phyloP scores from a whole-genome alignment of 2,888 invertebrate species.

The Polylopha cassiicola region DNA sequence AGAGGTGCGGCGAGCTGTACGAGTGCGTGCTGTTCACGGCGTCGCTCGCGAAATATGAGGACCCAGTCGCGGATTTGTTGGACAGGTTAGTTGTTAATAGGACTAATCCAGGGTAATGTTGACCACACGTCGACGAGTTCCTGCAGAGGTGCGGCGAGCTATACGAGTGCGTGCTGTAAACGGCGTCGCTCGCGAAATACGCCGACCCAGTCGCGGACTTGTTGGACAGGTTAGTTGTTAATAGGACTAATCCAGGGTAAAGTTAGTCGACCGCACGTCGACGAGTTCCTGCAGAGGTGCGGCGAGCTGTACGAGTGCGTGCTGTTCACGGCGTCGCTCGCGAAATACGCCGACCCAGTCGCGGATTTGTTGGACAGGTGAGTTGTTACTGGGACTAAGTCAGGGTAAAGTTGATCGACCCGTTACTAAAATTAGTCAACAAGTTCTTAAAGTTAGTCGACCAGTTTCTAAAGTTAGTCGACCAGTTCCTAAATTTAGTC shows the following conservation, averaged over 20 bases:
- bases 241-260: slow-evolving; percentile 18
- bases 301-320: slow-evolving; percentile 99
- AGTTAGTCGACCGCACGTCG: slow-evolving; percentile 99
- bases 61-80: background rate
- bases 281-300: slow-evolving; percentile 98
- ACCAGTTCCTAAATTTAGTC: background rate
- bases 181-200: slow-evolving; percentile 3
- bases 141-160: no score
- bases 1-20: no score
- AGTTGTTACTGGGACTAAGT: slow-evolving; percentile 31
- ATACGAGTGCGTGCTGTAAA: no score
- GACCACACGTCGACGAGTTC: background rate
- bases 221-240: no score
- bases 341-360: slow-evolving; percentile 2
- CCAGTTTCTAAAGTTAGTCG: no score
- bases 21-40: no score
- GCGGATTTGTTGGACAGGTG: slow-evolving; percentile 89
- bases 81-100: no score
- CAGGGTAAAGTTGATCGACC: no score
- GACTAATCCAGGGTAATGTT: slow-evolving; percentile 18
- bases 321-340: slow-evolving; percentile 90
- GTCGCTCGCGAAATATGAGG: slow-evolving; percentile 3
- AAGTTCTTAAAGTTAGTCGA: no score
- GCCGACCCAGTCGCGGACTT: background rate
- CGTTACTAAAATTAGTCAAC: no score